Conservation (phyloP, 2,888 invertebrate genomes). For the Axea sp. region DNA sequence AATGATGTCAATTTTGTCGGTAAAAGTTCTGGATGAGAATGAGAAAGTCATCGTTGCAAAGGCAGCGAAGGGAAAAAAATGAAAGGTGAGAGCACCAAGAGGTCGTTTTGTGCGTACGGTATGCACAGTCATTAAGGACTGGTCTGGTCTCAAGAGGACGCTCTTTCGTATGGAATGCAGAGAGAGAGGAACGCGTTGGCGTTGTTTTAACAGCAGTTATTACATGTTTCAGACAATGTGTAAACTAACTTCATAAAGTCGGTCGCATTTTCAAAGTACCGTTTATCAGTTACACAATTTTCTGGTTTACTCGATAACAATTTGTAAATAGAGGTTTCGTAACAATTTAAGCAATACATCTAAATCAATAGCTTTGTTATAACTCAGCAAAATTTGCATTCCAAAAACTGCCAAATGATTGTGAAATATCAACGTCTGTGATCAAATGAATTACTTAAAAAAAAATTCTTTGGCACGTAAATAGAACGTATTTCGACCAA, state of each 20-base stretch:
- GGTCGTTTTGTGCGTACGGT: slow-evolving; percentile 44
- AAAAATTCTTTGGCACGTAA: no score
- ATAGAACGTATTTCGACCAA: no score
- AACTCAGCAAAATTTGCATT: no score
- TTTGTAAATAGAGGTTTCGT: background rate
- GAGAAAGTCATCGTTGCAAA: slow-evolving; percentile 49
- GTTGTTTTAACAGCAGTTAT: slow-evolving; percentile 38
- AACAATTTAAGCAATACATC: no score
- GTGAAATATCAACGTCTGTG: no score
- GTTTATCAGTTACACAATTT: background rate
- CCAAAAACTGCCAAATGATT: no score
- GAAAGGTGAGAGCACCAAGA: slow-evolving; percentile 59
- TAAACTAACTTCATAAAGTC: slow-evolving; percentile 18
- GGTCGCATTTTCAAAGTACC: background rate
- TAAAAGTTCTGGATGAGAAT: slow-evolving; percentile 28
- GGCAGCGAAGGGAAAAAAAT: slow-evolving; percentile 40
- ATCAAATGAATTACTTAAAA: no score
- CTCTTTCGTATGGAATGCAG: slow-evolving; percentile 22
- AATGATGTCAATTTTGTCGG: slow-evolving; percentile 22
- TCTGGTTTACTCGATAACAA: background rate
- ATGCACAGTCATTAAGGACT: slow-evolving; percentile 47
- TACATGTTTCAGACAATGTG: slow-evolving; percentile 25
- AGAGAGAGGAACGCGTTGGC: slow-evolving; percentile 26
- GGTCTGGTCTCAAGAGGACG: slow-evolving; percentile 40
- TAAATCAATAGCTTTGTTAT: no score